Conservation (phyloP, 2,888 invertebrate species). For the Branchinecta sandiegonensis region DNA sequence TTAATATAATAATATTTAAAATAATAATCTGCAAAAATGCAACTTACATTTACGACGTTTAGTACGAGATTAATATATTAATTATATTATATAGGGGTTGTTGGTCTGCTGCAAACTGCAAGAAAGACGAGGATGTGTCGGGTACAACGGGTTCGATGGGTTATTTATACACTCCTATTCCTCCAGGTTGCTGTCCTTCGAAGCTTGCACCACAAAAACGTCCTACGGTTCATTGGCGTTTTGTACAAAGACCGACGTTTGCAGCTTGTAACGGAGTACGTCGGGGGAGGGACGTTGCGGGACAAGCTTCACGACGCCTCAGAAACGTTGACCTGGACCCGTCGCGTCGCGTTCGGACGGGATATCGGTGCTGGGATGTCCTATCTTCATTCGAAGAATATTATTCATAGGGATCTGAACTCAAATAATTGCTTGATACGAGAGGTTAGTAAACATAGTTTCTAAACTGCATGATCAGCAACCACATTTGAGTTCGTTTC, state of each 20-base stretch:
- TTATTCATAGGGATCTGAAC: slow-evolving; percentile 87
- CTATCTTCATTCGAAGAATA: slow-evolving; percentile 83
- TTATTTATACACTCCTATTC: slow-evolving; percentile 20
- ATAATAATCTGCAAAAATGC: too few relatives aligned
- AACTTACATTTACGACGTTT: too few relatives aligned
- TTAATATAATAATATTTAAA: too few relatives aligned
- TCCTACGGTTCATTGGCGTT: slow-evolving; percentile 78
- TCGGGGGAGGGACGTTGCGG: slow-evolving; percentile 77
- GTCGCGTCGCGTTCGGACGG: slow-evolving; percentile 66
- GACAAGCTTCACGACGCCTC: slow-evolving; percentile 60
- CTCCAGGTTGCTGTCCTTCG: slow-evolving; percentile 71
- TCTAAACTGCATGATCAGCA: too few relatives aligned
- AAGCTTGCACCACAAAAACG: slow-evolving; percentile 74
- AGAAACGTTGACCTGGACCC: slow-evolving; percentile 58
- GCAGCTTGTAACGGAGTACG: slow-evolving; percentile 82
- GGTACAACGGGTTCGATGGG: not conserved
- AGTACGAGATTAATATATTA: too few relatives aligned
- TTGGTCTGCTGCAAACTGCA: not conserved
- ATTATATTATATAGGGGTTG: not conserved
- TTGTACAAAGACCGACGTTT: slow-evolving; percentile 80
- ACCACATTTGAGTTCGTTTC: too few relatives aligned
- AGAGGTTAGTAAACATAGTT: slow-evolving; percentile 41
- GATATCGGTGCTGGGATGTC: slow-evolving; percentile 88
- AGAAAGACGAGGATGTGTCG: not conserved
- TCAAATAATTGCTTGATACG: slow-evolving; percentile 86